Evolutionary conservation across 2,113 vertebrate species (phyloP).

Genomic region (Acrocephalus kingi): DNA sequence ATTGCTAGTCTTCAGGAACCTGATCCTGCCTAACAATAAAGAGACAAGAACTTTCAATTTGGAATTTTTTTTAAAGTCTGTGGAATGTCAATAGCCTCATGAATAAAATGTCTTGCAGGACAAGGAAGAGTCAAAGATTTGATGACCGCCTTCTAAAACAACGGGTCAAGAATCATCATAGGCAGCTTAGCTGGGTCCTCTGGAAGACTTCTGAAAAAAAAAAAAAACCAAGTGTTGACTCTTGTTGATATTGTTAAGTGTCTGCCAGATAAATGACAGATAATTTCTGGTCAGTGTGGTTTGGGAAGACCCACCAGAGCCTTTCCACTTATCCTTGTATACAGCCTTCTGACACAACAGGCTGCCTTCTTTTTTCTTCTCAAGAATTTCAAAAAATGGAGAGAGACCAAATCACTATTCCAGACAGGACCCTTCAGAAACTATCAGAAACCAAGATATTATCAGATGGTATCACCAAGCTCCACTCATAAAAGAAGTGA

Average conservation of each 20-base stretch:
- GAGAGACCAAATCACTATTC: neutral
- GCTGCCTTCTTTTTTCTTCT: neutral
- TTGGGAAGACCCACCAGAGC: neutral
- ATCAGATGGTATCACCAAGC: neutral
- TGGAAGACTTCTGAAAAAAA: neutral
- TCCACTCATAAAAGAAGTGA: neutral
- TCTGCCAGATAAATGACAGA: neutral
- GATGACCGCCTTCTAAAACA: neutral
- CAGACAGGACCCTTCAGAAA: neutral
- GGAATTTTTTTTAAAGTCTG: neutral
- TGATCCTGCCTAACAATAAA: neutral
- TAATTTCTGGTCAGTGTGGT: neutral
- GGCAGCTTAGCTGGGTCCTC: neutral
- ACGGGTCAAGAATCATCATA: neutral
- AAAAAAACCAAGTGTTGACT: neutral
- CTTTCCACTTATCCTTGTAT: neutral
- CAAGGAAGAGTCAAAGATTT: neutral
- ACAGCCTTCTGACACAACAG: neutral
- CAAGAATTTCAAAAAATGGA: neutral
- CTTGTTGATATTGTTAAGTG: neutral
- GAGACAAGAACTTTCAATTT: neutral
- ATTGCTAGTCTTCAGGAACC: neutral
- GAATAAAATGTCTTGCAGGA: neutral
- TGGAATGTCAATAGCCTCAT: neutral
- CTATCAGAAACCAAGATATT: neutral